These are phyloP conservation scores for Borostomias antarcticus DNA, from an alignment of 2,797 vertebrate genomes.

Conservation along the genomic window DNA sequence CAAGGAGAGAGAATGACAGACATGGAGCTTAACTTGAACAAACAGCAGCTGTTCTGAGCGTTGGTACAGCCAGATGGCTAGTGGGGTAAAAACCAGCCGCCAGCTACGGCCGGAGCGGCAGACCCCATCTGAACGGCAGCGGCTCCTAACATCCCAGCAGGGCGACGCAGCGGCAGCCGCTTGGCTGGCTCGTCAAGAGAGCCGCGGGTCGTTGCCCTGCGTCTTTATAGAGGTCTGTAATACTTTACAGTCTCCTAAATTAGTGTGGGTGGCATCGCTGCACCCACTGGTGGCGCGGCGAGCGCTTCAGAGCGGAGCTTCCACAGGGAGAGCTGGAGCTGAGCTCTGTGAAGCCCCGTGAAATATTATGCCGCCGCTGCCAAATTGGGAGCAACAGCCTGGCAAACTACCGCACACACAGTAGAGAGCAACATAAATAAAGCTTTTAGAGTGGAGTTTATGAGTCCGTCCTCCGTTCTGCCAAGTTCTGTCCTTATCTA, in stretches of 20 bases:
- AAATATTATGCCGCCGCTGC: conserved; percentile 46
- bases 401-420: too few species aligned
- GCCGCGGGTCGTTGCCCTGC: conserved; percentile 39
- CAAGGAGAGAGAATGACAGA: background rate
- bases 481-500: background rate
- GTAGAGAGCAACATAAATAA: background rate
- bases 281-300: conserved; percentile 37
- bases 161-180: conserved; percentile 61
- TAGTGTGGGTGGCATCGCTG: conserved; percentile 40
- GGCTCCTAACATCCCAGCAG: background rate
- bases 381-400: conserved; percentile 43
- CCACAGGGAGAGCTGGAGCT: conserved; percentile 33
- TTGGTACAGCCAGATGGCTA: background rate
- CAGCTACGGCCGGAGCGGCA: too few species aligned
- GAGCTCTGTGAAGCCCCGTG: conserved; percentile 58
- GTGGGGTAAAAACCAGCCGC: background rate
- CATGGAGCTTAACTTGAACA: background rate
- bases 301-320: conserved; percentile 38
- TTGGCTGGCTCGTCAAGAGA: conserved; percentile 42
- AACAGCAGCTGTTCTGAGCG: background rate
- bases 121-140: too few species aligned
- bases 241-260: conserved; percentile 63
- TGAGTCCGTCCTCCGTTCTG: too few species aligned
- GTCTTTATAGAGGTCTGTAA: conserved; percentile 52
- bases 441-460: too few species aligned